Conservation (phyloP, 2,797 vertebrate species). For the Gymnothorax javanicus region DNA sequence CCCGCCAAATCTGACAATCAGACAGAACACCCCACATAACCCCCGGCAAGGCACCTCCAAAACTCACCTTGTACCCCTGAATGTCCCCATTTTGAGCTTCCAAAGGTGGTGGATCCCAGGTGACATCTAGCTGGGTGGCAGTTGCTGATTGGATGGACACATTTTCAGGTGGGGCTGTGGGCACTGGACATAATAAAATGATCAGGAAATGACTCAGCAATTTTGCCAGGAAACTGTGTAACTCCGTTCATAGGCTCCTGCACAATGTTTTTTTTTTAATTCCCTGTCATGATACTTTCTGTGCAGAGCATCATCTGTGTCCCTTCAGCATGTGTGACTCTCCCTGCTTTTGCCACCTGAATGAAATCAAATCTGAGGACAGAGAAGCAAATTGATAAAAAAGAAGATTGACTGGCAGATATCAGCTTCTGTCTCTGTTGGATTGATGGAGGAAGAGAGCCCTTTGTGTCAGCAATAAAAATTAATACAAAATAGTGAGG, state of each 20-base stretch:
- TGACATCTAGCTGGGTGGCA: slow-evolving; percentile 92
- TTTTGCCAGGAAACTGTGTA: background rate
- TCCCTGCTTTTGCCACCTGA: no score
- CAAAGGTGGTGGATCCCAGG: slow-evolving; percentile 86
- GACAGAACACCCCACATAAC: background rate
- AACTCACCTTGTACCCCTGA: slow-evolving; percentile 92
- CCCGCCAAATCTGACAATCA: background rate
- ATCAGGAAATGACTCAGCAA: background rate
- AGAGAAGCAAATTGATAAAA: no score
- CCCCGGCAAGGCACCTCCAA: background rate
- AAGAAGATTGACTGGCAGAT: background rate
- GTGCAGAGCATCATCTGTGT: no score
- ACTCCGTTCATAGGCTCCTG: no score
- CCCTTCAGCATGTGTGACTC: no score
- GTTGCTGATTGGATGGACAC: slow-evolving; percentile 83
- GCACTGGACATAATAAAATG: slow-evolving; percentile 70
- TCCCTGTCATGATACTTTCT: no score
- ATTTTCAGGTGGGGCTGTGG: slow-evolving; percentile 83
- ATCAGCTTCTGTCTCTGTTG: background rate
- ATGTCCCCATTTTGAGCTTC: slow-evolving; percentile 93
- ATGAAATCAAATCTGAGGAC: no score
- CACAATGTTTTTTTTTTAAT: no score
- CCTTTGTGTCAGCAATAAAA: background rate
- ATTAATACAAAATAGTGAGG: background rate
- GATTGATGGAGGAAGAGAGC: background rate